Percentiles rank a stretch among this genome's conserved stretches.
Evolutionary conservation across 2,797 vertebrate genomes (phyloP).

Genomic region (Pseudochirops cupreus): DNA sequence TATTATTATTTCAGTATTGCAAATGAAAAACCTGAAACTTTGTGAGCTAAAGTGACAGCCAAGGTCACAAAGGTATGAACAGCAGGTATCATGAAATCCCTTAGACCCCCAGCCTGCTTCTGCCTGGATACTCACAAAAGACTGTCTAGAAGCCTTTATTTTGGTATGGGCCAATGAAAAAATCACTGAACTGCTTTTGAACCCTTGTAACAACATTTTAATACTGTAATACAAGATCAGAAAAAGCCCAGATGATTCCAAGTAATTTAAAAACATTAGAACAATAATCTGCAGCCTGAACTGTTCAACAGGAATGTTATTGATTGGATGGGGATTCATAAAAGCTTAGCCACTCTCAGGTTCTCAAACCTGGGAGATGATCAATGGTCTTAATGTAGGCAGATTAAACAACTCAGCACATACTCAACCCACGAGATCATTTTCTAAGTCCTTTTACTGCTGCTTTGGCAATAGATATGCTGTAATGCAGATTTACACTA

Average conservation of each 20-base stretch:
- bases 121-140: background rate
- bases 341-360: conserved; percentile 14
- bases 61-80: background rate
- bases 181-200: background rate
- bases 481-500: background rate
- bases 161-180: background rate
- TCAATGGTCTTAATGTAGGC: background rate
- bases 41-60: background rate
- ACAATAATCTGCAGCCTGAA: conserved; percentile 44
- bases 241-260: background rate
- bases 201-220: background rate
- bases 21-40: background rate
- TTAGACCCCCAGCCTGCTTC: too few relatives aligned
- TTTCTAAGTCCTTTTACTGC: background rate
- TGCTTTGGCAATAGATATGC: background rate
- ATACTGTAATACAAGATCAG: background rate
- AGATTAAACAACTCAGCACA: background rate
- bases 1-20: background rate
- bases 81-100: background rate
- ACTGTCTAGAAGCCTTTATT: background rate
- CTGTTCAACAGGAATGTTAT: conserved; percentile 30
- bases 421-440: background rate
- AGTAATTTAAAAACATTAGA: conserved; percentile 4
- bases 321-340: conserved; percentile 19
- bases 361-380: background rate